Evolutionary conservation across 2,797 vertebrate species (phyloP).

Genomic region (Chelon labrosus): DNA sequence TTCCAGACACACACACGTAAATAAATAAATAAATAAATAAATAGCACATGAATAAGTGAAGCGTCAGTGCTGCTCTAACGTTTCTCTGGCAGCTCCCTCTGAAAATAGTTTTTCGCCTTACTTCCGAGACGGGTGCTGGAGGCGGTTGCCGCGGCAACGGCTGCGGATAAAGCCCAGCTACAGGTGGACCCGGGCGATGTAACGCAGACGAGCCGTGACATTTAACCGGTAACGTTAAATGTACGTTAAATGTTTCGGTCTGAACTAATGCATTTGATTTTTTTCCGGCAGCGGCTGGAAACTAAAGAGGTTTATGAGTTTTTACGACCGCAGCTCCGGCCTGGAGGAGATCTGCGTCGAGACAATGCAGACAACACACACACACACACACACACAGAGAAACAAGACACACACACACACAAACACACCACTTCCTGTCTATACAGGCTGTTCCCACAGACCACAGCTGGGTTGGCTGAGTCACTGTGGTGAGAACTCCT

Average conservation of each 20-base stretch:
- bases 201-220: neutral
- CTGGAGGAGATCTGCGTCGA: constrained; percentile 10
- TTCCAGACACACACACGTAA: too few relatives aligned
- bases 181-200: neutral
- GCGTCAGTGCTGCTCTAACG: neutral
- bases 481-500: constrained; percentile 51
- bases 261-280: neutral
- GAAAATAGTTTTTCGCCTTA: too few relatives aligned
- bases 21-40: neutral
- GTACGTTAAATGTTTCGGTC: too few relatives aligned
- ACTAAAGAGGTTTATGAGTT: neutral
- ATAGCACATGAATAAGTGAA: neutral
- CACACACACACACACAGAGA: too few relatives aligned
- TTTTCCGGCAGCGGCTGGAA: neutral
- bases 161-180: neutral
- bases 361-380: constrained; percentile 7
- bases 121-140: neutral
- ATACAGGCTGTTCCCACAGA: constrained; percentile 56
- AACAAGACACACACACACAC: neutral
- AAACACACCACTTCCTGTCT: constrained; percentile 57
- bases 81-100: neutral
- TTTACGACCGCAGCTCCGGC: neutral
- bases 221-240: too few relatives aligned
- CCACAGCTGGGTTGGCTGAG: constrained; percentile 60
- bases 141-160: neutral